Percentiles rank a stretch among this genome's conserved stretches.
Conservation (phyloP, 2,888 invertebrate genomes). For the Lepidonotus clava region DNA sequence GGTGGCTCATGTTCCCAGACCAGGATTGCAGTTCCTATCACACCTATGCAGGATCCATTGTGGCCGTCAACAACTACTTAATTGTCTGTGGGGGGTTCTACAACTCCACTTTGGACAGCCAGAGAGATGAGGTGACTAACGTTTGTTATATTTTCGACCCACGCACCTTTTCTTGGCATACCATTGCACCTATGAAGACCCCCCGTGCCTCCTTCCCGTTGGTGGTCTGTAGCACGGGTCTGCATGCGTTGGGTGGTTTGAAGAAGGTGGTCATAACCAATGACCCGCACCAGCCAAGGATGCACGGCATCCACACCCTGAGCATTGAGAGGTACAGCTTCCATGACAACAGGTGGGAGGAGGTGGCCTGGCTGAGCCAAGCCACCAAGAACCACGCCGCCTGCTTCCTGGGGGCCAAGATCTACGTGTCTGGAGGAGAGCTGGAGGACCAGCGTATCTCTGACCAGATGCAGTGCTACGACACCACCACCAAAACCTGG, state of each 20-base stretch:
- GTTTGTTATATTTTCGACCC: constrained; percentile 35
- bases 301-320: constrained; percentile 38
- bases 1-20: constrained; percentile 26
- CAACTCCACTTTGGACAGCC: background rate
- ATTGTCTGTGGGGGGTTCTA: constrained; percentile 19
- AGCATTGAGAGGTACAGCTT: constrained; percentile 21
- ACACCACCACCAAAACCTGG: constrained; percentile 38
- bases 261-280: constrained; percentile 10
- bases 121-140: constrained; percentile 25
- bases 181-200: background rate
- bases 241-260: constrained; percentile 9
- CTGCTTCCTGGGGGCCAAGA: background rate
- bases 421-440: constrained; percentile 39
- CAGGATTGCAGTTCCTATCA: background rate
- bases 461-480: constrained; percentile 43
- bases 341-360: constrained; percentile 13
- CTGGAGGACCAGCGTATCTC: constrained; percentile 39
- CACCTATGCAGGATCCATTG: constrained; percentile 6
- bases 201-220: constrained; percentile 17
- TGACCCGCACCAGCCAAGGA: background rate
- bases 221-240: constrained; percentile 29
- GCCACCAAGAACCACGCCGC: constrained; percentile 45
- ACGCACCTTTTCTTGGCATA: background rate
- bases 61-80: constrained; percentile 10
- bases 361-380: constrained; percentile 38